Evolutionary conservation across 2,113 vertebrate species (phyloP).

Genomic region (Dipodomys merriami): DNA sequence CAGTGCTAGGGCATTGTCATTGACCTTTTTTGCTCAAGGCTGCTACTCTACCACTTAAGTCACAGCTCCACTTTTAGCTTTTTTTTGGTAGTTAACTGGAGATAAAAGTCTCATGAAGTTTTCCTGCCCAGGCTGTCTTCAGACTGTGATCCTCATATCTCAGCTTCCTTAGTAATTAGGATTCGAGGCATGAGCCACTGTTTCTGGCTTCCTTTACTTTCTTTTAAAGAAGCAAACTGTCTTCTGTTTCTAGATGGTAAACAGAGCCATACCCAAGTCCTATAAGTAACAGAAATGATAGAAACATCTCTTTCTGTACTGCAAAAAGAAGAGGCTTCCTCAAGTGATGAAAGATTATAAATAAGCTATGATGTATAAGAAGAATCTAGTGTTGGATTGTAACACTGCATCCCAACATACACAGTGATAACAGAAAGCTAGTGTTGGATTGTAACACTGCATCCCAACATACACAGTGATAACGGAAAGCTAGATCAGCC

Average conservation of each 20-base stretch:
- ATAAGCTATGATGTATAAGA: neutral
- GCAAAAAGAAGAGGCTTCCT: neutral
- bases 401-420: neutral
- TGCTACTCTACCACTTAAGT: too few species aligned
- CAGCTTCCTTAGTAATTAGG: too few species aligned
- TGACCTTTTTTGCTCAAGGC: too few species aligned
- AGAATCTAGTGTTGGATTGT: neutral
- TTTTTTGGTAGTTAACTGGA: too few species aligned
- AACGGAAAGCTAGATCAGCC: neutral
- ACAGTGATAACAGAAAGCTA: neutral
- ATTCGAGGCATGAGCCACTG: too few species aligned
- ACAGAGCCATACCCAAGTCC: neutral
- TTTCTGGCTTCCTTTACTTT: neutral
- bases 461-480: neutral
- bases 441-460: neutral
- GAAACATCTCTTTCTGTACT: neutral
- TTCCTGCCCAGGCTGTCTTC: too few species aligned
- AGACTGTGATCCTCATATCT: too few species aligned
- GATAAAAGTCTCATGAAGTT: too few species aligned
- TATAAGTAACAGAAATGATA: slow-evolving; percentile 16
- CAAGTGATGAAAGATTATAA: neutral
- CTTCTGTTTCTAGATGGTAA: neutral
- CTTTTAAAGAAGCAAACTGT: neutral
- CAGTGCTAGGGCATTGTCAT: too few species aligned
- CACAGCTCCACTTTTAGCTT: too few species aligned